Evolutionary conservation across 2,797 vertebrate species (phyloP).

Genomic region (Galaxias olidus): DNA sequence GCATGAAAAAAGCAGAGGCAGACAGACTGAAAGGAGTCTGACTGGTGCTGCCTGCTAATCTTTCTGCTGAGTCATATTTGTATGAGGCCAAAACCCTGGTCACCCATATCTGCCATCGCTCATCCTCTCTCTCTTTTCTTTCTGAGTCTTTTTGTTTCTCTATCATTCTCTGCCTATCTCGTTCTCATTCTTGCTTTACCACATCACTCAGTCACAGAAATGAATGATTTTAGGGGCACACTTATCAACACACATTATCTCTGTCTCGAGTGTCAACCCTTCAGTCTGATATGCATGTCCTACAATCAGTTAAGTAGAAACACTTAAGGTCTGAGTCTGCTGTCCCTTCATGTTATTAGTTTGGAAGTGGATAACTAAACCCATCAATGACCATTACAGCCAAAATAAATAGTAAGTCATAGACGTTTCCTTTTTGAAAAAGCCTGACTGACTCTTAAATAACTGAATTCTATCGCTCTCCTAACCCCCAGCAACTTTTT

Average conservation of each 20-base stretch:
- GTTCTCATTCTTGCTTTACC: too few species aligned
- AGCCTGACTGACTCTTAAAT: not conserved
- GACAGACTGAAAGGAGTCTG: constrained; percentile 52
- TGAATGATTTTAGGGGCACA: too few species aligned
- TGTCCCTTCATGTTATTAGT: constrained; percentile 49
- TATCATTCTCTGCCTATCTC: not conserved
- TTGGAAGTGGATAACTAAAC: constrained; percentile 39
- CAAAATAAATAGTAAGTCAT: constrained; percentile 20
- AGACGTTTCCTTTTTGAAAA: not conserved
- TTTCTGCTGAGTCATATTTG: constrained; percentile 66
- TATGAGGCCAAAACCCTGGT: constrained; percentile 58
- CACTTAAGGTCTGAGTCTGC: constrained; percentile 54
- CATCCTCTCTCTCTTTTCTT: not conserved
- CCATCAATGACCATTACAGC: constrained; percentile 5
- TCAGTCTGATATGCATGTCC: too few species aligned
- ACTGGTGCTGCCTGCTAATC: constrained; percentile 62
- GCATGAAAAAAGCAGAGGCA: too few species aligned
- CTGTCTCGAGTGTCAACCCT: constrained; percentile 16
- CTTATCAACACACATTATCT: constrained; percentile 14
- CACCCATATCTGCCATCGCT: too few species aligned
- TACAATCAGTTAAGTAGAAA: too few species aligned
- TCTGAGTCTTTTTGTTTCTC: not conserved
- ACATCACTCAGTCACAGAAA: too few species aligned
- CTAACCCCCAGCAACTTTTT: too few species aligned
- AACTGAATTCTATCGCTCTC: not conserved